phyloP scores from a whole-genome alignment of 2,888 invertebrate genomes.

The Biston betularia region DNA sequence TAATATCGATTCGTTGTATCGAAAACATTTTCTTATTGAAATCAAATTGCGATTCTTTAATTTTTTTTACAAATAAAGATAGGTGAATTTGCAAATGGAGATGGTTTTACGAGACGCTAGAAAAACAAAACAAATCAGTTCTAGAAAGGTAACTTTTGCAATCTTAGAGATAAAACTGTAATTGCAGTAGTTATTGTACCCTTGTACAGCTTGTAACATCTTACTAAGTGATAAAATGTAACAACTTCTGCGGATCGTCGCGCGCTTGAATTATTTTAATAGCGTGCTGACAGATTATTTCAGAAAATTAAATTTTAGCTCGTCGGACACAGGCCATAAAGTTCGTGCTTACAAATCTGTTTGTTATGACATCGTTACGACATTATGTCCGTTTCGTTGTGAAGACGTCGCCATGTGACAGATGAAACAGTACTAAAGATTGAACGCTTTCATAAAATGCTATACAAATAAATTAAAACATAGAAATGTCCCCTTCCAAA shows the following conservation, averaged over 20 bases:
- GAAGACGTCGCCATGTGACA: constrained; percentile 75
- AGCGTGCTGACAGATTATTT: constrained; percentile 83
- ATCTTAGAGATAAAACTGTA: constrained; percentile 40
- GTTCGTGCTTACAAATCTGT: constrained; percentile 86
- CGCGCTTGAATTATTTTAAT: constrained; percentile 83
- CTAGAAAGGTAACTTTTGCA: constrained; percentile 14
- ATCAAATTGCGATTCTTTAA: neutral
- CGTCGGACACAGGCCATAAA: constrained; percentile 85
- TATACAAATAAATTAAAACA: neutral
- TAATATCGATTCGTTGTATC: constrained; percentile 29
- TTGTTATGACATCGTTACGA: constrained; percentile 86
- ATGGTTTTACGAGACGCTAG: neutral
- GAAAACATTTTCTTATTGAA: constrained; percentile 4
- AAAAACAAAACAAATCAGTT: neutral
- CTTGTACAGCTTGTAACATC: constrained; percentile 48
- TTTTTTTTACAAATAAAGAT: neutral
- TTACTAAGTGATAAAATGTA: constrained; percentile 64
- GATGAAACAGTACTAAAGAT: constrained; percentile 21
- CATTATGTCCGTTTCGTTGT: constrained; percentile 83
- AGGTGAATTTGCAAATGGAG: neutral
- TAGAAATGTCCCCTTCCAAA: neutral
- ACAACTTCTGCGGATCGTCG: constrained; percentile 62
- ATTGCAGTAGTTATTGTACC: constrained; percentile 28
- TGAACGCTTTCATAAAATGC: neutral
- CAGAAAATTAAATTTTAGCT: constrained; percentile 86